Base-by-base conservation (phyloP, 2,888 invertebrate genomes). In the Melolontha melolontha region DNA sequence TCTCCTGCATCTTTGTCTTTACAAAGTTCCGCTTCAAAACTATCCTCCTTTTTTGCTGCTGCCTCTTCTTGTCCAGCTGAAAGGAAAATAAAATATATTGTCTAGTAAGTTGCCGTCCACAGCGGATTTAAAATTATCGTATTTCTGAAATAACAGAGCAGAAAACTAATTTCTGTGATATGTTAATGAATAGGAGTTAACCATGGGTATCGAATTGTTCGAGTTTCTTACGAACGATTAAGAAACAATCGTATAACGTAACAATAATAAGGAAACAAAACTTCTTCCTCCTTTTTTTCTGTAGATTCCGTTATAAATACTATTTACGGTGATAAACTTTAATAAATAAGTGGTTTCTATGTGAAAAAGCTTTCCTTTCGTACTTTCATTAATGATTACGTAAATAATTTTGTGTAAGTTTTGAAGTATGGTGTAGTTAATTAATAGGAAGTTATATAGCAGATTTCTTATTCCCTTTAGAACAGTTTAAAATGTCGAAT, bases 1-100 rank as follows among this genome's bases (percentile, higher is more conserved):
- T 96, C 96, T 73, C 95, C 95, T 62, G 96, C 95, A 85, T 95
- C 95, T 87, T 95, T 95, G 86, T 94, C 94, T 87, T 94, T 94
- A 87, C 96, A 96, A 76, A 96, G 88, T 84, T 95, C 95, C 80
- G 87, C 89, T 84, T 95, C 95, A 84, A 94, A 92, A 83, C 91
- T 93, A 78, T 95, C 95, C 78, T 94, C 94, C 85, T 94, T 94
- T 85, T 94, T 93, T 74, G 86, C 78, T 63, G 84, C 77, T 14
- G 82, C 74, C 27, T 89, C 90, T 71, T 91, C 90, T 81, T 92
- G 92, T 78, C 72, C 64, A 49, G 16, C 68, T 64, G 29, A 22
- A 51, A 62, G 1, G 29, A 11, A 41, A 39, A 49, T 11, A 6
- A 34, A 34, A 5, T 6, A 6, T 34, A 34, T 10, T 10, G 34